Conservation (phyloP, 2,888 invertebrate genomes). For the Ophion ventricosus region DNA sequence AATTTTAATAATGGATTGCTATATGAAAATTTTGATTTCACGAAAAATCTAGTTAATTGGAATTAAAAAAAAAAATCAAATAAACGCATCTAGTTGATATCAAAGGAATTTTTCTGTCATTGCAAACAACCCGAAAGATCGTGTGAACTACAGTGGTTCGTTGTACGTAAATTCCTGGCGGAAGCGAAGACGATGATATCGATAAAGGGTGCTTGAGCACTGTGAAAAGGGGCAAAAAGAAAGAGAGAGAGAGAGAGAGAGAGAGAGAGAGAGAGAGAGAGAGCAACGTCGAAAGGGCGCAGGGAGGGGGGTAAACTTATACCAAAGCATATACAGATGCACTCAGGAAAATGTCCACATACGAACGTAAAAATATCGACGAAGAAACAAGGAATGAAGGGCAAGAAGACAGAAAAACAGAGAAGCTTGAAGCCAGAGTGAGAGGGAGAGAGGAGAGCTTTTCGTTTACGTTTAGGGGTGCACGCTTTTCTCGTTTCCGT, state of each 20-base stretch:
- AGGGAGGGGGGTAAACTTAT: slow-evolving; percentile 10
- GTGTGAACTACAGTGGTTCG: no score
- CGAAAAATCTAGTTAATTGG: no score
- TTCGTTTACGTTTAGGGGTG: slow-evolving; percentile 63
- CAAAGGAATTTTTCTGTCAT: no score
- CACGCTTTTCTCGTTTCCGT: slow-evolving; percentile 31
- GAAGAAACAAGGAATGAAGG: slow-evolving; percentile 9
- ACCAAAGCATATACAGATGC: slow-evolving; percentile 16
- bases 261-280: neutral
- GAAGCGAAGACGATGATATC: neutral
- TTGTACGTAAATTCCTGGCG: neutral
- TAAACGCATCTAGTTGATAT: no score
- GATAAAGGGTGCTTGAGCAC: no score
- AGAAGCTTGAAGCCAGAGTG: slow-evolving; percentile 48
- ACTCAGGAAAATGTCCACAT: slow-evolving; percentile 32
- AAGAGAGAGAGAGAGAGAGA: neutral
- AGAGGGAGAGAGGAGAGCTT: slow-evolving; percentile 54
- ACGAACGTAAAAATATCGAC: slow-evolving; percentile 26
- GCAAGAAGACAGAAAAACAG: slow-evolving; percentile 60
- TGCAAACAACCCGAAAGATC: no score
- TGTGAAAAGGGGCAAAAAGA: no score
- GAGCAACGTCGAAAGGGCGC: neutral
- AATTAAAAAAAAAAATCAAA: no score
- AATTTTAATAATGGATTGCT: no score
- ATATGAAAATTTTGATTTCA: no score